Evolutionary conservation across 2,113 vertebrate species (phyloP).

Genomic region (Lipophrys pholis): DNA sequence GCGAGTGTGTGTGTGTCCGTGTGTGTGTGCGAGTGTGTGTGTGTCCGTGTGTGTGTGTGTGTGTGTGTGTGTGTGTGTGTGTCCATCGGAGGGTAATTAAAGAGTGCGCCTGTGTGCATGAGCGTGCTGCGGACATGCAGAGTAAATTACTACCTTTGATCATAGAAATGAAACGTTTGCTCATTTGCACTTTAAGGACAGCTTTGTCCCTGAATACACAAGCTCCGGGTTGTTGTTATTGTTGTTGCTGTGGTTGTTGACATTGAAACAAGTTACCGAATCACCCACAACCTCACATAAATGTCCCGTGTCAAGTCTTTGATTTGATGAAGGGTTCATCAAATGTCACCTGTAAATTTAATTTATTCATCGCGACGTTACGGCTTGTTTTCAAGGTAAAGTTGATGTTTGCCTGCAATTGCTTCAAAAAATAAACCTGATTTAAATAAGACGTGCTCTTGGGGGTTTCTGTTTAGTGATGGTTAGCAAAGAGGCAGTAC

Average conservation of each 20-base stretch:
- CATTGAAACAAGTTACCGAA: constrained; percentile 22
- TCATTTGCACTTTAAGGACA: constrained; percentile 71
- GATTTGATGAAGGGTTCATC: background rate
- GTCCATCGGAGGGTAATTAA: constrained; percentile 27
- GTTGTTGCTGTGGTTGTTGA: constrained; percentile 32
- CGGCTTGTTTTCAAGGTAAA: constrained; percentile 27
- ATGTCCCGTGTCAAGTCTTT: constrained; percentile 2
- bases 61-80: constrained; percentile 16
- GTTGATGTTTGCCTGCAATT: constrained; percentile 53
- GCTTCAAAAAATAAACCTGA: constrained; percentile 66
- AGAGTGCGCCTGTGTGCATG: constrained; percentile 6
- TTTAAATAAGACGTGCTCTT: constrained; percentile 21
- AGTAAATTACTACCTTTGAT: constrained; percentile 70
- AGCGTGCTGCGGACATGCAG: constrained; percentile 48
- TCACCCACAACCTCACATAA: constrained; percentile 2
- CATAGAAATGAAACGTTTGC: constrained; percentile 61
- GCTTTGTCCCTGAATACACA: constrained; percentile 26
- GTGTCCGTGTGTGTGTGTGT: constrained; percentile 9
- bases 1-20: constrained; percentile 6
- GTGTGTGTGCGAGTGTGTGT: constrained; percentile 7
- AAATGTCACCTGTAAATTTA: background rate
- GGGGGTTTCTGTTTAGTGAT: background rate
- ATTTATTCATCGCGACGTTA: background rate
- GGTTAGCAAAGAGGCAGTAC: too few species aligned
- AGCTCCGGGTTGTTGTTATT: constrained; percentile 42